A percentile compares a stretch with the other conserved stretches of the same genome.
Evolutionary conservation across 2,113 vertebrate species (phyloP).

Genomic region (Columbina picui): DNA sequence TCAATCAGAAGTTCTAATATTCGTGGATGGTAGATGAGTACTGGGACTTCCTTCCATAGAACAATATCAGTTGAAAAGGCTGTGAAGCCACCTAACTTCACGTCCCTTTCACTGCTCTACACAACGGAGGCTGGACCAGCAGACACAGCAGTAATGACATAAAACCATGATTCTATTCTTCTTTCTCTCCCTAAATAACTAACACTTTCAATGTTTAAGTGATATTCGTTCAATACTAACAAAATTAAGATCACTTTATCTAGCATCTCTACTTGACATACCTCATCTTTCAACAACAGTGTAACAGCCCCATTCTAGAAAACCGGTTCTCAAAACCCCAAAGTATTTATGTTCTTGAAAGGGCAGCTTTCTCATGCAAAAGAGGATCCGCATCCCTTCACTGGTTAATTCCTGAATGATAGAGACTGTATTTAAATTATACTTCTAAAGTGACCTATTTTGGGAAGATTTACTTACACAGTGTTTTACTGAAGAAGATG

Average conservation of each 20-base stretch:
- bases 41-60: neutral
- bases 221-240: neutral
- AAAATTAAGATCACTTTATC: neutral
- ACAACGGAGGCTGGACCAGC: neutral
- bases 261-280: neutral
- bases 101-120: neutral
- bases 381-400: neutral
- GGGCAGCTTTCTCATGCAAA: neutral
- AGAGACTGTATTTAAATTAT: neutral
- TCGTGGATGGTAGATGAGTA: neutral
- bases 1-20: neutral
- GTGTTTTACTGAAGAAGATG: neutral
- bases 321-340: neutral
- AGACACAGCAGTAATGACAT: neutral
- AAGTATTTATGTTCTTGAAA: neutral
- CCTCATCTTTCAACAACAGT: neutral
- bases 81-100: neutral
- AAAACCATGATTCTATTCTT: neutral
- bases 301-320: neutral
- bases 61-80: neutral
- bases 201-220: neutral
- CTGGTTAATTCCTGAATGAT: neutral
- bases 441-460: slow-evolving; percentile 8
- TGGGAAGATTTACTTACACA: slow-evolving; percentile 6
- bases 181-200: neutral